These are phyloP conservation scores for Lordiphosa fenestrarum DNA, from an alignment of 2,888 invertebrate species.

Conservation along the genomic window DNA sequence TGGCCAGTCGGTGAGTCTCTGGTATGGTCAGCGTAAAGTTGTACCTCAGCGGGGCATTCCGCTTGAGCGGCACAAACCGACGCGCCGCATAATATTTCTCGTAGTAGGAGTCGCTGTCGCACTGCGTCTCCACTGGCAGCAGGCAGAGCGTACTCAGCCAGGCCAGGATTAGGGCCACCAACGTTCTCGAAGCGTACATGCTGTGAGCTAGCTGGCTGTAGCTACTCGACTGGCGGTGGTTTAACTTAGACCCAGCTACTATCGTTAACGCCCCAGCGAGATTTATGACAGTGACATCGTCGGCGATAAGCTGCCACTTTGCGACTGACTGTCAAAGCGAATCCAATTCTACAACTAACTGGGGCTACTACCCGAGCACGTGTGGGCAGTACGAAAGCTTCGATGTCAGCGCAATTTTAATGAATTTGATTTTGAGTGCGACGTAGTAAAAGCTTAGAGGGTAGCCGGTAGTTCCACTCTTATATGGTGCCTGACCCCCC, in stretches of 20 bases:
- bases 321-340: conserved; percentile 29
- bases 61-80: conserved; percentile 65
- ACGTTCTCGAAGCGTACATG: conserved; percentile 25
- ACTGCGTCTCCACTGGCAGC: conserved; percentile 64
- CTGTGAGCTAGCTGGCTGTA: neutral
- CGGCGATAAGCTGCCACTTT: conserved; percentile 24
- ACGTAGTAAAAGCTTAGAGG: conserved; percentile 51
- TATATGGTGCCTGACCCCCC: conserved; percentile 41
- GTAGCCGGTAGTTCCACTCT: conserved; percentile 11
- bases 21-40: conserved; percentile 60
- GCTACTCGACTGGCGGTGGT: conserved; percentile 2
- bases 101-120: conserved; percentile 74
- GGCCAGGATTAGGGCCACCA: conserved; percentile 48
- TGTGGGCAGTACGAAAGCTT: conserved; percentile 40
- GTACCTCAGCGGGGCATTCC: conserved; percentile 51
- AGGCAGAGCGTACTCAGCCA: conserved; percentile 62
- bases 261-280: conserved; percentile 16
- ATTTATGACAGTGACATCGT: conserved; percentile 34
- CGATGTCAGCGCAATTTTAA: conserved; percentile 41
- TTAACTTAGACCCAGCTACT: neutral
- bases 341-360: too few relatives aligned
- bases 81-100: conserved; percentile 77
- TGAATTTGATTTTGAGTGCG: conserved; percentile 63
- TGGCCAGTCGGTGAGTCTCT: conserved; percentile 78
- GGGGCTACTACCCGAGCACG: conserved; percentile 6